These are phyloP conservation scores for Schrankia costaestrigalis DNA, from an alignment of 2,888 invertebrate species.

Conservation along the genomic window DNA sequence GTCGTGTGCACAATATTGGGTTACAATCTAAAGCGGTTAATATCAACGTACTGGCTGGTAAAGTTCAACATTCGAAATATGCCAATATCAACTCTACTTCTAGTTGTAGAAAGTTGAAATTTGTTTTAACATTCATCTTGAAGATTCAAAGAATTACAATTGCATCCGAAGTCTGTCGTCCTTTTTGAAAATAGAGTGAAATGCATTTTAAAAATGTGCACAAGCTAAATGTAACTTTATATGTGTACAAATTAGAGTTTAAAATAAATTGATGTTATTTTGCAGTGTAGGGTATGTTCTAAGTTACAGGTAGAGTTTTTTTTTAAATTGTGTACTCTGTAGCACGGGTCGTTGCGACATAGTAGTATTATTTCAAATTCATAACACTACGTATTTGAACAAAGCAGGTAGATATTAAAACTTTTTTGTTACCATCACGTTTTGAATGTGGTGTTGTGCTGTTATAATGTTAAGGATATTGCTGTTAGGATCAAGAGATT, in stretches of 20 bases:
- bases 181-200: constrained; percentile 17
- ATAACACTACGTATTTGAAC: constrained; percentile 44
- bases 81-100: constrained; percentile 23
- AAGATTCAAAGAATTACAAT: constrained; percentile 29
- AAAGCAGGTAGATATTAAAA: constrained; percentile 48
- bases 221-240: constrained; percentile 17
- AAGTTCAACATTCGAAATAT: constrained; percentile 13
- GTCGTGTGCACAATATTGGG: constrained; percentile 66
- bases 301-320: constrained; percentile 63
- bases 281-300: constrained; percentile 17
- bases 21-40: constrained; percentile 52
- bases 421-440: constrained; percentile 14
- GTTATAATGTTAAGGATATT: no score
- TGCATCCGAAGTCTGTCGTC: constrained; percentile 36
- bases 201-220: constrained; percentile 10
- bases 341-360: constrained; percentile 60
- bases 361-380: constrained; percentile 51
- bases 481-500: no score
- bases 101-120: background rate
- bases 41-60: constrained; percentile 23
- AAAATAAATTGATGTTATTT: constrained; percentile 9
- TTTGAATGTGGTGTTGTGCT: constrained; percentile 9
- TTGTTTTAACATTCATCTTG: no score
- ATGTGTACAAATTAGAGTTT: background rate
- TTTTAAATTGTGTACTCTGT: constrained; percentile 57